Base-by-base conservation (phyloP, 2,797 vertebrate genomes). In the Poecilia wingei region DNA sequence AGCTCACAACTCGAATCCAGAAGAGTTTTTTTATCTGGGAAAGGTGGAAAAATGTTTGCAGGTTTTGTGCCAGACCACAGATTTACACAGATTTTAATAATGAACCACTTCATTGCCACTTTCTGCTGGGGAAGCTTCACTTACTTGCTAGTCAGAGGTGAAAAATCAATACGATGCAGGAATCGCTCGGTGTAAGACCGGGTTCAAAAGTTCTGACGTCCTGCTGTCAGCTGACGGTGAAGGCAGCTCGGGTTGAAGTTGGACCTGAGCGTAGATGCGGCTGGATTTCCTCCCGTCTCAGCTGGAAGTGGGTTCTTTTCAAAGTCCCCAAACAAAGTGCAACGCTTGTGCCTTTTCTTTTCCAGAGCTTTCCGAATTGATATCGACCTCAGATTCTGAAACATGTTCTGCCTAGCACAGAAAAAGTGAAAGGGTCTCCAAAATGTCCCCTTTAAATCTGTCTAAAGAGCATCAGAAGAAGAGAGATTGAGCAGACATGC, bases 281-380 rank as follows among this genome's bases (percentile, higher is more conserved):
- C 64, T 68, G 64, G 36, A 41, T 68, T 68, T 68, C 33, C 64
- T 66, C 33, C 20, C 4, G 64, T 66, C 64, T 66, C 64, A 22
- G 64, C 64, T 36, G 2, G 22, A 73, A 53, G 18, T 41, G 47
- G 12, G 13, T 36, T 33, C 9, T 51, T 51, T 53, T 73, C 31
- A 12, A 73, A 4, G 18, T 25, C 36, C n/a, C 46, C 36, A 20
- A 22, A 51, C 46, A 51, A 72, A 49, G 70, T 28, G 28, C 3
- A 41, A 12, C 8, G 22, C 4, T 45, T 16, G 68, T 41, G 20
- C 36, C 36, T 25, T 49, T 18, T 25, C 16, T 20, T 18, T 12
- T 3, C 25, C 73, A 59, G 36, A 61, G 28, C 43, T 70, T 70
- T 45, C 41, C 10, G 2, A 68, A 6, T 43, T 57, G 36, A 74